phyloP scores from a whole-genome alignment of 2,113 vertebrate species.

The Erythrocercus mccallii region DNA sequence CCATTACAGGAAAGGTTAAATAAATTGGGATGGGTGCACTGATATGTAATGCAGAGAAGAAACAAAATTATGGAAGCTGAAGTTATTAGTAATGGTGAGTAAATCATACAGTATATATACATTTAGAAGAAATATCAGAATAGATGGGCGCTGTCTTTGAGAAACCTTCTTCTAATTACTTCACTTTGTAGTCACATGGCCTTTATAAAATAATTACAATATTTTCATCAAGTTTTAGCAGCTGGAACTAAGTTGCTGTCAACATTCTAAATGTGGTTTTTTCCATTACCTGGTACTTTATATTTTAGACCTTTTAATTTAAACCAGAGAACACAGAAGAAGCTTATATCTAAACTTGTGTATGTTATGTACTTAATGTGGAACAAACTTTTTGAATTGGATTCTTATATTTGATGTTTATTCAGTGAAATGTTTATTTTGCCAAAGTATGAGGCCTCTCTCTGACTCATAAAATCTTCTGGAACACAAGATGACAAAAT shows the following conservation, averaged over 20 bases:
- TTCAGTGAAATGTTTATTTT: slow-evolving; percentile 12
- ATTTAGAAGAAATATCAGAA: background rate
- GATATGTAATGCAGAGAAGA: background rate
- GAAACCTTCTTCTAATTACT: background rate
- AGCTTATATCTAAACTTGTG: background rate
- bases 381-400: background rate
- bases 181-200: background rate
- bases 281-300: background rate
- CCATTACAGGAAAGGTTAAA: background rate
- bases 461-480: slow-evolving; percentile 13
- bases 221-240: background rate
- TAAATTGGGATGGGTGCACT: background rate
- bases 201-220: background rate
- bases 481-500: background rate
- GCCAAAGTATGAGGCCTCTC: background rate
- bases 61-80: background rate
- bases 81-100: background rate
- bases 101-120: background rate
- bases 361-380: background rate
- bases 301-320: background rate
- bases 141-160: background rate
- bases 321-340: background rate
- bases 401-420: background rate
- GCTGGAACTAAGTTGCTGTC: background rate
- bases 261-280: background rate